A percentile compares a stretch with the other conserved stretches of the same genome.
These are phyloP conservation scores for Phylloscopus trochilus DNA, from an alignment of 2,113 vertebrate genomes.

Conservation along the genomic window DNA sequence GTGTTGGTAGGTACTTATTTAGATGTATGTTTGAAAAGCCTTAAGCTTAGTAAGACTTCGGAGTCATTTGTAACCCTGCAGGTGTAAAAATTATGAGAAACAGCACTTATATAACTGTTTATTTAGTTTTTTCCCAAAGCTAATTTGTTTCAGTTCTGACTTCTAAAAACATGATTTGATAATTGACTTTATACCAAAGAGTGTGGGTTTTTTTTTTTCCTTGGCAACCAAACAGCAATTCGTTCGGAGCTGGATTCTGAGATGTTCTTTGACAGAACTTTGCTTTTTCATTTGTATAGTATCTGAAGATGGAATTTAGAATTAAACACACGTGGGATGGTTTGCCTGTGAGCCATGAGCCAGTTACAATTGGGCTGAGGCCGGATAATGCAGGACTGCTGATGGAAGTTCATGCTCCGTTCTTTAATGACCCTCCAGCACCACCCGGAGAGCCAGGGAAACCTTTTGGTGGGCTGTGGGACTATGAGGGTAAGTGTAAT, in stretches of 20 bases:
- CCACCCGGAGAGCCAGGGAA: constrained; percentile 78
- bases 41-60: neutral
- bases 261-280: neutral
- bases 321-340: constrained; percentile 85
- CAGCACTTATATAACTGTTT: neutral
- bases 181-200: neutral
- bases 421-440: constrained; percentile 86
- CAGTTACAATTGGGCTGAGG: constrained; percentile 74
- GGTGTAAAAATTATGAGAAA: neutral
- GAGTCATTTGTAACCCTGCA: neutral
- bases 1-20: neutral
- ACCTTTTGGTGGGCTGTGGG: constrained; percentile 84
- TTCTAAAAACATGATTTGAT: neutral
- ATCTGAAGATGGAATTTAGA: constrained; percentile 78
- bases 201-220: neutral
- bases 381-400: constrained; percentile 72
- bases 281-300: neutral
- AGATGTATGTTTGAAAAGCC: neutral
- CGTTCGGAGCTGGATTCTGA: neutral
- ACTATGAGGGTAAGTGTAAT: constrained; percentile 84
- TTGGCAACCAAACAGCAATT: neutral
- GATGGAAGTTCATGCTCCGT: constrained; percentile 81
- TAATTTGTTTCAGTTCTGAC: neutral
- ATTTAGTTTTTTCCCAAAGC: neutral
- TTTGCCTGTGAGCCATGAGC: constrained; percentile 77